These are phyloP conservation scores for Papilio gigon DNA, from an alignment of 2,888 invertebrate species.

Conservation along the genomic window DNA sequence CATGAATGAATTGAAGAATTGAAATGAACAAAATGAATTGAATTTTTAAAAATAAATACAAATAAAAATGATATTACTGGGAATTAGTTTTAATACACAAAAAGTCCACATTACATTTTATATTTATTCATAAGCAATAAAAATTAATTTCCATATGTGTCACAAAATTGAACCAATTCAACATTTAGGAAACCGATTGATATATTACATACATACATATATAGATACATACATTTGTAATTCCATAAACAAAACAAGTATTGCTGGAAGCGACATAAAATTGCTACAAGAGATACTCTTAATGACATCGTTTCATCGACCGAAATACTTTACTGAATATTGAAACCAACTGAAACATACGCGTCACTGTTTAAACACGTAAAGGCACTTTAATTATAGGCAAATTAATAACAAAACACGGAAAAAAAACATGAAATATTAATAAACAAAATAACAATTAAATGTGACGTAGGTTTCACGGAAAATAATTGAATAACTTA, in stretches of 20 bases:
- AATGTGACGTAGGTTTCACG: conserved; percentile 33
- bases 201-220: conserved; percentile 47
- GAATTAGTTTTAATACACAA: conserved; percentile 43
- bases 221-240: conserved; percentile 47
- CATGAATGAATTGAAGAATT: neutral
- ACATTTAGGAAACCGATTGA: conserved; percentile 63
- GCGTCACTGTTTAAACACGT: conserved; percentile 61
- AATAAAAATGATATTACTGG: neutral
- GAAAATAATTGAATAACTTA: neutral
- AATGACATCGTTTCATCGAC: conserved; percentile 49
- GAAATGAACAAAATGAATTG: neutral
- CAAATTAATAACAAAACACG: conserved; percentile 27
- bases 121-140: conserved; percentile 82
- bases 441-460: conserved; percentile 31
- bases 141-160: conserved; percentile 76
- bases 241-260: conserved; percentile 60
- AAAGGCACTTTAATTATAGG: conserved; percentile 76
- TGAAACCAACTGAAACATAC: conserved; percentile 40
- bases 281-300: conserved; percentile 49
- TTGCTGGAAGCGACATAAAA: conserved; percentile 66
- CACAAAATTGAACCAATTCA: conserved; percentile 70
- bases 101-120: conserved; percentile 61
- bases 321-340: conserved; percentile 40
- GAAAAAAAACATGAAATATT: neutral
- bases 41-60: neutral